Conservation (phyloP, 2,797 vertebrate genomes). For the Anabacerthia variegaticeps region DNA sequence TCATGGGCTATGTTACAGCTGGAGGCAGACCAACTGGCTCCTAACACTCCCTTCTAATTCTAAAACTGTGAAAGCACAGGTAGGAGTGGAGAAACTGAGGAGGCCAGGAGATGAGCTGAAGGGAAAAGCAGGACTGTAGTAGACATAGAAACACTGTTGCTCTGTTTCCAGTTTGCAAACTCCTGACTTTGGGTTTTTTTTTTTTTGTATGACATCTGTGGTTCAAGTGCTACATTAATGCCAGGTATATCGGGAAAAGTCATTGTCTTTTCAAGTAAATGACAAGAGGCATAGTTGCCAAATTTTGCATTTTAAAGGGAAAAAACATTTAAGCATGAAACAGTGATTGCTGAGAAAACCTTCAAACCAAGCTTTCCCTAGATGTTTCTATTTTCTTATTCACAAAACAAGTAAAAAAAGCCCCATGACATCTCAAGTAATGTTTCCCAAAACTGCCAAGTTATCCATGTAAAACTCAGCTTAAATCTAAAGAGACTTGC, state of each 20-base stretch:
- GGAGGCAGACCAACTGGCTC: neutral
- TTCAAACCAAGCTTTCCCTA: neutral
- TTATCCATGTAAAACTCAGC: neutral
- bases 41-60: neutral
- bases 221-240: neutral
- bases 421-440: neutral
- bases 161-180: neutral
- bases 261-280: neutral
- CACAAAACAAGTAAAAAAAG: neutral
- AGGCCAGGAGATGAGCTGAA: neutral
- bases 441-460: neutral
- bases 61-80: neutral
- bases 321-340: neutral
- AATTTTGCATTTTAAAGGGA: neutral
- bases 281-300: neutral
- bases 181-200: neutral
- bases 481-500: neutral
- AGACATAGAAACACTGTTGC: neutral
- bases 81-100: neutral
- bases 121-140: neutral
- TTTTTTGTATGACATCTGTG: neutral
- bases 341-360: neutral
- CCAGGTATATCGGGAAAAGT: neutral
- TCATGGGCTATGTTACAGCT: neutral
- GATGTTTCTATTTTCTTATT: constrained; percentile 4